Conservation (phyloP, 2,888 invertebrate genomes). For the Endotricha flammealis region DNA sequence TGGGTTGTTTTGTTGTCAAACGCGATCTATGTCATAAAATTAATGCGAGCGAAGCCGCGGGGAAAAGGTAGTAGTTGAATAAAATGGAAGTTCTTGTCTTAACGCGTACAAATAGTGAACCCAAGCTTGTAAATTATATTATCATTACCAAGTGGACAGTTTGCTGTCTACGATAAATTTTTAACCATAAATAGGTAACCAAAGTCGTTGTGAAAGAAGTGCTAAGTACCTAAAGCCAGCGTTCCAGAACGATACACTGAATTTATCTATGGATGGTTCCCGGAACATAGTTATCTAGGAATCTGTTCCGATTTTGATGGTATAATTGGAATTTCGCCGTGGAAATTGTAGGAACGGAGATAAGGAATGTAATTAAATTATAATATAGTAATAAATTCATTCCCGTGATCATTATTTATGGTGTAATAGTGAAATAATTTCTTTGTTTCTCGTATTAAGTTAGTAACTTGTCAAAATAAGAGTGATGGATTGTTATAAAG, state of each 20-base stretch:
- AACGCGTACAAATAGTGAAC: too few species aligned
- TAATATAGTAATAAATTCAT: neutral
- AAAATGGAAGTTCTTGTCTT: too few species aligned
- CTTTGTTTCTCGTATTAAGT: too few species aligned
- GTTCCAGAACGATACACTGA: neutral
- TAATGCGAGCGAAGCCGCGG: too few species aligned
- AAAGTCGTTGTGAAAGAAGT: neutral
- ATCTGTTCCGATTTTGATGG: neutral
- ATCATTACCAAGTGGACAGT: neutral
- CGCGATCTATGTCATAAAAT: too few species aligned
- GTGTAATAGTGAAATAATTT: neutral
- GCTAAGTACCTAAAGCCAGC: neutral
- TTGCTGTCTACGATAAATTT: neutral
- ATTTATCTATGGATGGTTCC: neutral
- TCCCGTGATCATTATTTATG: neutral
- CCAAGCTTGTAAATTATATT: too few species aligned
- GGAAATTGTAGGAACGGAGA: neutral
- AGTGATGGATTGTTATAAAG: too few species aligned
- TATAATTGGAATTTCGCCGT: neutral
- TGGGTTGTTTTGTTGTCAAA: too few species aligned
- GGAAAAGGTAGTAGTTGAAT: too few species aligned
- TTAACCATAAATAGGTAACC: neutral
- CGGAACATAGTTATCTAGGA: neutral
- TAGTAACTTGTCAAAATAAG: too few species aligned
- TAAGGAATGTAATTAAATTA: neutral